Evolutionary conservation across 2,113 vertebrate species (phyloP).

Genomic region (Rhodinocichla rosea): DNA sequence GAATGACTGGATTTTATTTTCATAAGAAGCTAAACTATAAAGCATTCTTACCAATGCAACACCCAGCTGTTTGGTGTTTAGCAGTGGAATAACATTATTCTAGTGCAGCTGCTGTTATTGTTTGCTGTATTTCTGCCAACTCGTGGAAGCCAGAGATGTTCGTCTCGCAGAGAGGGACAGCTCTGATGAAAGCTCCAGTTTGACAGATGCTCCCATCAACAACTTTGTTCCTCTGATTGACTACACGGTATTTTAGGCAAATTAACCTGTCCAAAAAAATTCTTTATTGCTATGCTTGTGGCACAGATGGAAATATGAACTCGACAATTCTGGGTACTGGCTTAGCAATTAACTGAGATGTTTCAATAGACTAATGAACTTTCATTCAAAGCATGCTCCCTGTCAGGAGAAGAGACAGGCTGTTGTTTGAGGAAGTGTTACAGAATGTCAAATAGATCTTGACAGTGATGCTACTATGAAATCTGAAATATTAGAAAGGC

Average conservation of each 20-base stretch:
- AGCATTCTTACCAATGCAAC: constrained; percentile 14
- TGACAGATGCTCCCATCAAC: constrained; percentile 70
- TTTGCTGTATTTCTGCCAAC: constrained; percentile 52
- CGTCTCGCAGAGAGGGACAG: constrained; percentile 38
- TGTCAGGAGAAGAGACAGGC: constrained; percentile 59
- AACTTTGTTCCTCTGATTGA: constrained; percentile 69
- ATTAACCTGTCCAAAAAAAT: constrained; percentile 74
- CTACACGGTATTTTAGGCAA: constrained; percentile 73
- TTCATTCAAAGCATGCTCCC: constrained; percentile 53
- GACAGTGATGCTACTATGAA: neutral
- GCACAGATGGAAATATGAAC: constrained; percentile 73
- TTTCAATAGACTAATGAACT: constrained; percentile 74
- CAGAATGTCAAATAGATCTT: constrained; percentile 27
- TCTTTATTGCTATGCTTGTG: constrained; percentile 58
- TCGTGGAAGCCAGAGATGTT: constrained; percentile 34
- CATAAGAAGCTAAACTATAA: constrained; percentile 30
- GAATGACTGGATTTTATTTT: constrained; percentile 50
- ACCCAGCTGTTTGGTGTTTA: constrained; percentile 58
- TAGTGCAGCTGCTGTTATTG: constrained; percentile 61
- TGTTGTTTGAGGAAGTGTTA: constrained; percentile 37
- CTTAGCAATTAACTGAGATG: constrained; percentile 70
- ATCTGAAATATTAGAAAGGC: neutral
- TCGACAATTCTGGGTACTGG: constrained; percentile 61
- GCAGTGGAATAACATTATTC: constrained; percentile 27
- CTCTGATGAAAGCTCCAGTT: constrained; percentile 34